Evolutionary conservation across 2,888 invertebrate genomes (phyloP), one percentile per base, ranked within the genome.

Genomic region (Agonopterix subpropinquella): DNA sequence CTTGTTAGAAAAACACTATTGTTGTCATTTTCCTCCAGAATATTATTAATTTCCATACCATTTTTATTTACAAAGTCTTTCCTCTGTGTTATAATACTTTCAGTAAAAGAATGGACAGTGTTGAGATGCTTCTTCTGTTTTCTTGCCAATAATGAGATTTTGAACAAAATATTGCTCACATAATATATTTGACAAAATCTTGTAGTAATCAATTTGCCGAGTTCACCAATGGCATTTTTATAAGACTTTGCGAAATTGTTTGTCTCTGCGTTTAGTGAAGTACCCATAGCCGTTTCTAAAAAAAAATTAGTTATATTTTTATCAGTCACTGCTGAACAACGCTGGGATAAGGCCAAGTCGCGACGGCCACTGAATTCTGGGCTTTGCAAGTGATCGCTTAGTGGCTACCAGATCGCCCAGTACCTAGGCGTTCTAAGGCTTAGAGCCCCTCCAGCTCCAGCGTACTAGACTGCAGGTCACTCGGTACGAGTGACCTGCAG

Each of bases 181-280:
- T 84, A 75, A 68, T 91, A 94, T 15, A 92, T 84, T 2, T 81
- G 56, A 0, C 84, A 47, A 4, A 43, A 11, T 50, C 90, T 74
- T 18, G 79, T 58, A 0, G 85, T 57, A 0, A 87, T 55, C 7
- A 76, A 58, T 36, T 57, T 45, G 36, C 82, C 85, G 1, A 91
- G 60, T 1, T 75, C 65, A 47, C 89, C 77, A 45, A 93, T 88
- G 35, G 91, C 87, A 9, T 85, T 64, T 43, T 92, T 90, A 64
- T 93, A 93, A 43, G 81, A 81, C 18, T 77, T 79, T 4, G 89
- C 86, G 37, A 57, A 58, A 2, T 59, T 55, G 5, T 71, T 65
- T 8, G 77, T 68, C 50, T 89, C 80, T 36, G 83, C 77, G 44
- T 85, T 80, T 10, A 94, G 75, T 53, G 89, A 85, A 1, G 90